These are phyloP conservation scores for Bucorvus abyssinicus DNA, from an alignment of 2,797 vertebrate genomes.

Conservation along the genomic window DNA sequence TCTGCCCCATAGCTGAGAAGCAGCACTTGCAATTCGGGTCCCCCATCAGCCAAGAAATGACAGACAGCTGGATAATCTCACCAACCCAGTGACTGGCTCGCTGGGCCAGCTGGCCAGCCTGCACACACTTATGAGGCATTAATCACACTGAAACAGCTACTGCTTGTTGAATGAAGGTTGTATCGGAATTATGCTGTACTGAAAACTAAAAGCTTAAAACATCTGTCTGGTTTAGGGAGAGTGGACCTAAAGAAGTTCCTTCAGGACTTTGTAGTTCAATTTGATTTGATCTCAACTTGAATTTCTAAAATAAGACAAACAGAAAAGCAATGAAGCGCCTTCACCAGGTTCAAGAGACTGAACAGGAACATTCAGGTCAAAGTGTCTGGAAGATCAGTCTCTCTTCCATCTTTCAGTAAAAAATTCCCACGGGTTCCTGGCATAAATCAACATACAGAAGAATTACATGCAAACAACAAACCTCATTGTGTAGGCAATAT, in stretches of 20 bases:
- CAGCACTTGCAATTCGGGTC: background rate
- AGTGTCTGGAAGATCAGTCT: background rate
- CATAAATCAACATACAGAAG: background rate
- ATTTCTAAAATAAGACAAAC: background rate
- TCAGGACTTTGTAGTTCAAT: background rate
- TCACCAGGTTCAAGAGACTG: background rate
- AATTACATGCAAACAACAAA: background rate
- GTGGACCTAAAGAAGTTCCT: background rate
- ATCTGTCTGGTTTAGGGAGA: background rate
- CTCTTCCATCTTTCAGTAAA: background rate
- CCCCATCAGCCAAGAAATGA: background rate
- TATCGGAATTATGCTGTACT: background rate
- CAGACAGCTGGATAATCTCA: background rate
- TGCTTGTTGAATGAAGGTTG: background rate
- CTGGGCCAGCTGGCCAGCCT: background rate
- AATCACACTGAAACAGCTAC: background rate
- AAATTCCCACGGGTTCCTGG: background rate
- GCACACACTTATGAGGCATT: background rate
- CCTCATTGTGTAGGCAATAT: background rate
- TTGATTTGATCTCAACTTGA: background rate
- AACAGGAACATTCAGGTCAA: background rate
- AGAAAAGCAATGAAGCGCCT: background rate
- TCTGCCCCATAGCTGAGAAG: background rate
- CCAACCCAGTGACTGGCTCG: background rate
- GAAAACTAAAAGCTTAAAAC: background rate